These are phyloP conservation scores for Empis stercorea DNA, from an alignment of 2,888 invertebrate genomes.

Conservation along the genomic window DNA sequence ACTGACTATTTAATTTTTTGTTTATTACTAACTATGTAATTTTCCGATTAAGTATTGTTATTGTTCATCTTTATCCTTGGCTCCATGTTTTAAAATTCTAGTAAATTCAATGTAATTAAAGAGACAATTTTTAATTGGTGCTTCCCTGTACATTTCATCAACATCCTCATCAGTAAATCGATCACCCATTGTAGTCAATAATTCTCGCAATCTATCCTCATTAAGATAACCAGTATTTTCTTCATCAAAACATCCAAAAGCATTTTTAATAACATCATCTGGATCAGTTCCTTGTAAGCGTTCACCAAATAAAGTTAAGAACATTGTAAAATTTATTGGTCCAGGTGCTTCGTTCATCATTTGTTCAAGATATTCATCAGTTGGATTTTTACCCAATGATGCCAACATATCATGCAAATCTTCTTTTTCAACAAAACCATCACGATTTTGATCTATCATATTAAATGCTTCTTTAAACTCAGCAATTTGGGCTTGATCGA, in stretches of 20 bases:
- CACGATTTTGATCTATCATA: conserved; percentile 99
- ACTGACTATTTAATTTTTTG: too few relatives aligned
- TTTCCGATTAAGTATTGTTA: too few relatives aligned
- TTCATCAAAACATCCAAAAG: conserved; percentile 98
- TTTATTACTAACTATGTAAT: too few relatives aligned
- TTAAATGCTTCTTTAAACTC: conserved; percentile 99
- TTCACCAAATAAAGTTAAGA: conserved; percentile 95
- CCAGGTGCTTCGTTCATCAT: conserved; percentile 99
- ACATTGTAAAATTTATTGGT: conserved; percentile 99
- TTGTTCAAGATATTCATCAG: conserved; percentile 86
- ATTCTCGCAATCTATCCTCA: conserved; percentile 87
- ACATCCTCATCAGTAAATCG: conserved; percentile 92
- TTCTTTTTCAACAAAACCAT: conserved; percentile 98
- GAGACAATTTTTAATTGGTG: conserved; percentile 81
- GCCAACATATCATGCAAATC: conserved; percentile 99
- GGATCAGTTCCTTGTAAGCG: conserved; percentile 97
- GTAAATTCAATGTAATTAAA: conserved; percentile 99
- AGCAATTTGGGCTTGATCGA: conserved; percentile 98
- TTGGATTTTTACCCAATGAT: conserved; percentile 91
- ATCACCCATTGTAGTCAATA: conserved; percentile 96
- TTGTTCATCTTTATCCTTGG: conserved; percentile 96
- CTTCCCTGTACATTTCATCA: conserved; percentile 97
- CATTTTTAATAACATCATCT: conserved; percentile 98
- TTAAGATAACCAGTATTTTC: conserved; percentile 85
- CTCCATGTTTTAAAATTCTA: conserved; percentile 95